These are phyloP conservation scores for Leptodactylus fuscus DNA, from an alignment of 2,113 vertebrate genomes.

Conservation along the genomic window DNA sequence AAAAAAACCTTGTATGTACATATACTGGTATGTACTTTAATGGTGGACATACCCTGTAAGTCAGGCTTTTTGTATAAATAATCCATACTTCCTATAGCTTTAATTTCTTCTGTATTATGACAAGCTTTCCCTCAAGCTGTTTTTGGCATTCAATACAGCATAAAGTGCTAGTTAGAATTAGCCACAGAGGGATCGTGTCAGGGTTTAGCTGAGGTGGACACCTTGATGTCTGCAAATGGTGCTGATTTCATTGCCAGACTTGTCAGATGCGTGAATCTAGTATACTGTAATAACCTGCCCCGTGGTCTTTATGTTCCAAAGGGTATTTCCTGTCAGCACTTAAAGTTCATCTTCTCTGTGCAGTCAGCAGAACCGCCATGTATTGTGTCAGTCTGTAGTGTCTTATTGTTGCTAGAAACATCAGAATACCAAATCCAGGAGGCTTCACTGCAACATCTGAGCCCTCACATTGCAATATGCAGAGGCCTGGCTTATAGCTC, in stretches of 20 bases:
- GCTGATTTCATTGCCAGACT: constrained; percentile 14
- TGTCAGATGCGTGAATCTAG: constrained; percentile 27
- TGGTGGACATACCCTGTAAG: not conserved
- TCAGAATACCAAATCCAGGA: constrained; percentile 6
- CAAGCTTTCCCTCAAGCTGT: constrained; percentile 18
- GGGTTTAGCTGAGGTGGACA: constrained; percentile 32
- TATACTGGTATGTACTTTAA: no score
- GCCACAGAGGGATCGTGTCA: constrained; percentile 10
- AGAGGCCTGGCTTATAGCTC: not conserved
- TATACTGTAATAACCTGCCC: not conserved
- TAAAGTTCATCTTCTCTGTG: constrained; percentile 18
- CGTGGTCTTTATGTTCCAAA: not conserved
- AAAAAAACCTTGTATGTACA: no score
- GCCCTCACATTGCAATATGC: not conserved
- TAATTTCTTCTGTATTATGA: not conserved
- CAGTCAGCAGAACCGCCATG: not conserved
- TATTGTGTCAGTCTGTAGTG: not conserved
- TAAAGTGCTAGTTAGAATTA: not conserved
- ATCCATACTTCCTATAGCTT: not conserved
- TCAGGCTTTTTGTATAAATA: not conserved
- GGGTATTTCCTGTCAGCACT: constrained; percentile 31
- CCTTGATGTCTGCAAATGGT: constrained; percentile 4
- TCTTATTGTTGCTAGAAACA: not conserved
- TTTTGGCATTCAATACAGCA: constrained; percentile 22
- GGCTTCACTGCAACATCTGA: not conserved